Conservation (phyloP, 2,113 vertebrate genomes). For the Manacus vitellinus region DNA sequence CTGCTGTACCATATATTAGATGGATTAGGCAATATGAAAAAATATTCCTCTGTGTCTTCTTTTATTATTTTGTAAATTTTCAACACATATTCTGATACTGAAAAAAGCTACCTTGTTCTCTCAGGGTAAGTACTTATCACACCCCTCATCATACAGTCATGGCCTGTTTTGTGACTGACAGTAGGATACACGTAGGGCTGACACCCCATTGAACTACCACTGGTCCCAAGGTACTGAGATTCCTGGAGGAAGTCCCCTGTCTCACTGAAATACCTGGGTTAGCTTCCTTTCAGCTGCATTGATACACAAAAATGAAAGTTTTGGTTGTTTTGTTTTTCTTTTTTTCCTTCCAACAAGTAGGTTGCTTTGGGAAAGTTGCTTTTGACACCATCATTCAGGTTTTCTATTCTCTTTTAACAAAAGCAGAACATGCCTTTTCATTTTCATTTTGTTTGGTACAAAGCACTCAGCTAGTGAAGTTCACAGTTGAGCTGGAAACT, state of each 20-base stretch:
- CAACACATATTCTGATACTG: neutral
- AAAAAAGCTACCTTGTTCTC: neutral
- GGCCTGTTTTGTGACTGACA: neutral
- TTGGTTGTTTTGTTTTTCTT: fast-evolving
- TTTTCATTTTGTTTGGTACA: neutral
- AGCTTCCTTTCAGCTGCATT: neutral
- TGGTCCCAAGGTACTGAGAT: neutral
- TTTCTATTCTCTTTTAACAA: neutral
- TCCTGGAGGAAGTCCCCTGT: neutral
- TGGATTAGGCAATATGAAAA: neutral
- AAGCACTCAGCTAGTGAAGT: neutral
- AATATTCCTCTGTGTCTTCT: neutral
- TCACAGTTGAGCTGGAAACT: neutral
- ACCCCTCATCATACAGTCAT: neutral
- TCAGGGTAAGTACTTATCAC: neutral
- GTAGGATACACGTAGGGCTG: neutral
- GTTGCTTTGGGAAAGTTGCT: neutral
- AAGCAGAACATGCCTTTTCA: neutral
- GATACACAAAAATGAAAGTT: neutral
- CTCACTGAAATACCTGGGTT: neutral
- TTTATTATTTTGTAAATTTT: neutral
- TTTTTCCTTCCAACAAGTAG: neutral
- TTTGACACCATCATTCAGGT: neutral
- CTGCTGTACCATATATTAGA: neutral
- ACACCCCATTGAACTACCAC: neutral